Conservation (phyloP, 2,888 invertebrate species). For the Andricus quercusramuli region DNA sequence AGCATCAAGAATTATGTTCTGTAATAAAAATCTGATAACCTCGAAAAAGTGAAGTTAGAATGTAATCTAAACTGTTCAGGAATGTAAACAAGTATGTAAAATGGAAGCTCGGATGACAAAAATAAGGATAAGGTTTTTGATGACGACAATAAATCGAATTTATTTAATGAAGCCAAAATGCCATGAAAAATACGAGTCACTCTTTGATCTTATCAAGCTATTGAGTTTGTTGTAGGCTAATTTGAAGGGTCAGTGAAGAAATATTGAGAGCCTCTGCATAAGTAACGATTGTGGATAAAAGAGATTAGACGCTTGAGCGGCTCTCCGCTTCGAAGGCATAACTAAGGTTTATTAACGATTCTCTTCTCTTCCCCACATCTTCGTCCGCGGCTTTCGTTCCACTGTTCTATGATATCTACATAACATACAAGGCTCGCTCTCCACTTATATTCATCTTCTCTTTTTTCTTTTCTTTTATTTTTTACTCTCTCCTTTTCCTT, state of each 20-base stretch:
- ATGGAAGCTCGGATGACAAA: no score
- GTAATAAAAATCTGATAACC: background rate
- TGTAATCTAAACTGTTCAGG: no score
- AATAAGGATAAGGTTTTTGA: background rate
- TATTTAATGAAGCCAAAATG: background rate
- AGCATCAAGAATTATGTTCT: background rate
- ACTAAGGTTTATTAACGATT: conserved; percentile 71
- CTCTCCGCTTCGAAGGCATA: conserved; percentile 63
- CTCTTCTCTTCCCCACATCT: conserved; percentile 50
- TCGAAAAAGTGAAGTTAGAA: background rate
- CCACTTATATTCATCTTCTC: conserved; percentile 15
- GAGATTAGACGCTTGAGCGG: conserved; percentile 70
- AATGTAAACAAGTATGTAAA: no score
- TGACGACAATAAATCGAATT: background rate
- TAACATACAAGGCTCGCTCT: conserved; percentile 10
- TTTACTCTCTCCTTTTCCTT: conserved; percentile 42
- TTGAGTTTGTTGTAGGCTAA: conserved; percentile 8
- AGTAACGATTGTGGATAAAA: conserved; percentile 72
- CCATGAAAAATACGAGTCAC: background rate
- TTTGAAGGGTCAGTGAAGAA: conserved; percentile 1
- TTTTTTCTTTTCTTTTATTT: conserved; percentile 31
- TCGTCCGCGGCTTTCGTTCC: conserved; percentile 32
- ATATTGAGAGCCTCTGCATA: conserved; percentile 65
- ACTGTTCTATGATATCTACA: conserved; percentile 40
- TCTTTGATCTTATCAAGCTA: conserved; percentile 11